Conservation (phyloP, 1,140 invertebrate species). For the Adoxophyes honmai region DNA sequence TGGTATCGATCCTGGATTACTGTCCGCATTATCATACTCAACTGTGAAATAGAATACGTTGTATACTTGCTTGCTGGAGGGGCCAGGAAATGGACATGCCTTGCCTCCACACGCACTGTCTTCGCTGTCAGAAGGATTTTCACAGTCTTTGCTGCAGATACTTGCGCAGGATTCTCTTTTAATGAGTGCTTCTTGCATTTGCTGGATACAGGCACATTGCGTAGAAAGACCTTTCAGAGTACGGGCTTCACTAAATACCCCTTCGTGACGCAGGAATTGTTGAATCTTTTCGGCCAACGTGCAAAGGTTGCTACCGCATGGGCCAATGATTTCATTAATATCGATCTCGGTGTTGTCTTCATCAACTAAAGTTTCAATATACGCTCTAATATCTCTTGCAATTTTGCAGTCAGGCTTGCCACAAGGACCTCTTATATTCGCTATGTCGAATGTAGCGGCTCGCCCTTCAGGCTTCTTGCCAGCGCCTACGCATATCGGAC, state of each 20-base stretch:
- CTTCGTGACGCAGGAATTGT: conserved; percentile 56
- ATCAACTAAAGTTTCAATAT: conserved; percentile 61
- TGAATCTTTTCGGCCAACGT: conserved; percentile 56
- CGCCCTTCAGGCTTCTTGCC: conserved; percentile 34
- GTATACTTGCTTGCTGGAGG: conserved; percentile 36
- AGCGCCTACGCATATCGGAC: conserved; percentile 50
- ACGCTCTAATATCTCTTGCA: conserved; percentile 58
- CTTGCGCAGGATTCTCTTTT: conserved; percentile 41
- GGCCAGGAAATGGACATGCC: conserved; percentile 41
- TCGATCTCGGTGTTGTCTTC: conserved; percentile 60
- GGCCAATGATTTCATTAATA: conserved; percentile 57
- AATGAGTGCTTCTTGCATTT: conserved; percentile 50
- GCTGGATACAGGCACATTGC: conserved; percentile 58
- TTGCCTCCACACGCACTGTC: conserved; percentile 40
- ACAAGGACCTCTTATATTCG: conserved; percentile 65
- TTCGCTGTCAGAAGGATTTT: conserved; percentile 35
- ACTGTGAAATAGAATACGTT: conserved; percentile 65
- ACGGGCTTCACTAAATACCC: conserved; percentile 38
- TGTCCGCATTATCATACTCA: conserved; percentile 34
- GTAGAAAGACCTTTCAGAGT: conserved; percentile 53
- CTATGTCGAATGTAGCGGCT: conserved; percentile 51
- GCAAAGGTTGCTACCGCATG: conserved; percentile 66
- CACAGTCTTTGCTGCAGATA: conserved; percentile 45
- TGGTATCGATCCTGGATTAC: not conserved
- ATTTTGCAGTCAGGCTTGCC: conserved; percentile 65